Conservation (phyloP, 2,888 invertebrate genomes). For the Cephus sareptanus region DNA sequence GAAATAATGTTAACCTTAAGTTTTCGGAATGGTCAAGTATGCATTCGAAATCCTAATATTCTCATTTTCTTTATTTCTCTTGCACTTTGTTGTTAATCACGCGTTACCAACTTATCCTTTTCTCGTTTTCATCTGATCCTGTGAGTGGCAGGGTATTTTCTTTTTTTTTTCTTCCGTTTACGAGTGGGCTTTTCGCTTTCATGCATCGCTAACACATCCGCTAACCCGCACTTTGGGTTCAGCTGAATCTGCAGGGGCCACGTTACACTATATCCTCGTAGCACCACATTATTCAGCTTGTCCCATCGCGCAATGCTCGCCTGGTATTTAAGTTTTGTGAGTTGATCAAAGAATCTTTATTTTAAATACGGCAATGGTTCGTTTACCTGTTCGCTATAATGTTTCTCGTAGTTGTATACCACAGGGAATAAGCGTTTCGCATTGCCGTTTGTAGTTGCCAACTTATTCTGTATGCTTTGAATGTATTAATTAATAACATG, state of each 20-base stretch:
- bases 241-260: constrained; percentile 73
- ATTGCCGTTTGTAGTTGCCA: not conserved
- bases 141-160: not conserved
- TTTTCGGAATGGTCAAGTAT: not conserved
- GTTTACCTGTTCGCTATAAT: not conserved
- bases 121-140: not conserved
- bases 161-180: not conserved
- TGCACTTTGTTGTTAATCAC: not conserved
- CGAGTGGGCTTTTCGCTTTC: constrained; percentile 39
- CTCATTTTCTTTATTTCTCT: not conserved
- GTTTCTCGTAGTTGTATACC: not conserved
- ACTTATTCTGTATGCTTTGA: constrained; percentile 1
- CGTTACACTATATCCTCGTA: constrained; percentile 69
- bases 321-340: constrained; percentile 35
- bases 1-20: not conserved
- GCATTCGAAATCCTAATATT: not conserved
- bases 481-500: not conserved
- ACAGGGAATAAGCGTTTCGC: constrained; percentile 1
- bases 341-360: not conserved
- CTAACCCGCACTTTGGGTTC: constrained; percentile 55
- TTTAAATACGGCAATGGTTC: not conserved
- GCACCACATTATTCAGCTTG: constrained; percentile 82
- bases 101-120: not conserved
- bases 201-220: constrained; percentile 45
- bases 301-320: constrained; percentile 57